Percentiles rank a stretch among this genome's conserved stretches.
phyloP scores from a whole-genome alignment of 2,888 invertebrate species.

The Coelogynopora nodosa region DNA sequence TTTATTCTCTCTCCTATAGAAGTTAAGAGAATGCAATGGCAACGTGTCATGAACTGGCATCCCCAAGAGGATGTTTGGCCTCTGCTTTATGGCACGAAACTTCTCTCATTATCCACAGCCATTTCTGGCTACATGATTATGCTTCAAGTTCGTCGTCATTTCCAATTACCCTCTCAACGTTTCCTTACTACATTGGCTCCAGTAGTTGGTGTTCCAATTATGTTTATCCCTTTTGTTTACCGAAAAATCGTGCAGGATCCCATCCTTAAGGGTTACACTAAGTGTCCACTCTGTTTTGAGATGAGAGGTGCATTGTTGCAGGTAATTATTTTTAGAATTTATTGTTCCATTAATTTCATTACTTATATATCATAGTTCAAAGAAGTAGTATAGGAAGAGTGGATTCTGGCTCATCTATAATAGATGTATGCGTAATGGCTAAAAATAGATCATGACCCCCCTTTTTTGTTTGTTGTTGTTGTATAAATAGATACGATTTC shows the following conservation, averaged over 20 bases:
- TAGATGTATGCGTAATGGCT: too few relatives aligned
- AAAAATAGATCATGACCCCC: too few relatives aligned
- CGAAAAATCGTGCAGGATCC: neutral
- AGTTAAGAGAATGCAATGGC: neutral
- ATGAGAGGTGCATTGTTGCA: neutral
- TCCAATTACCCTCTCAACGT: slow-evolving; percentile 8
- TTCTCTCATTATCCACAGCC: neutral
- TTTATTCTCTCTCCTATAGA: neutral
- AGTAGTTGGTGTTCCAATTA: neutral
- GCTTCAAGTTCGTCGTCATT: neutral
- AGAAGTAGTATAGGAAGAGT: too few relatives aligned
- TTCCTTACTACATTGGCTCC: neutral
- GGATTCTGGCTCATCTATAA: too few relatives aligned
- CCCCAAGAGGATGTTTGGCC: slow-evolving; percentile 25
- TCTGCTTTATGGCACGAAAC: neutral
- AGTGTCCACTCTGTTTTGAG: slow-evolving; percentile 2
- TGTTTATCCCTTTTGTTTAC: neutral
- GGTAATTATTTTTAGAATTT: slow-evolving; percentile 14
- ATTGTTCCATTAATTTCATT: too few relatives aligned
- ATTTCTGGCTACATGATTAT: neutral
- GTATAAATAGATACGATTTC: too few relatives aligned
- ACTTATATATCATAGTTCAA: too few relatives aligned
- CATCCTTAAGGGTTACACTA: neutral
- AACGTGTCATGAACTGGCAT: neutral
- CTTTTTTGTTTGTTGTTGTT: too few relatives aligned